Percentiles rank a stretch among this genome's conserved stretches.
Evolutionary conservation across 2,113 vertebrate genomes (phyloP).

Genomic region (Saguinus imperator): DNA sequence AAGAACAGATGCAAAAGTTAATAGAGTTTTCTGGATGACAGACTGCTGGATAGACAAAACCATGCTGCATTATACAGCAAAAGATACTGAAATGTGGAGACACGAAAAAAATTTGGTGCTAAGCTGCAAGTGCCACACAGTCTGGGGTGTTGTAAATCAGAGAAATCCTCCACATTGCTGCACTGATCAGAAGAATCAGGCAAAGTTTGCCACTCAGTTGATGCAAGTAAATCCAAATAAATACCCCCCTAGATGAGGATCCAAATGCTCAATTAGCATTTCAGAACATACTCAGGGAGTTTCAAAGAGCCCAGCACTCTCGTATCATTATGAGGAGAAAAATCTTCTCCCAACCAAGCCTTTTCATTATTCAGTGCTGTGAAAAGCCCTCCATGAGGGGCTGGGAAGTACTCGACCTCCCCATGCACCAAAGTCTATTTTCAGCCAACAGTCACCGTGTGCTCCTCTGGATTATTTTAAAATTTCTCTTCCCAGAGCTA

Average conservation of each 20-base stretch:
- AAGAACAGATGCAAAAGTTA: conserved; percentile 46
- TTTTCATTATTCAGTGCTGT: conserved; percentile 53
- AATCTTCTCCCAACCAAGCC: conserved; percentile 44
- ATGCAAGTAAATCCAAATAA: background rate
- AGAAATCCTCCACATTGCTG: background rate
- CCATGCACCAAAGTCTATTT: conserved; percentile 37
- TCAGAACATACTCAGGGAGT: conserved; percentile 51
- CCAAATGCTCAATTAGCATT: conserved; percentile 66
- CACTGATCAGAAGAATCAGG: background rate
- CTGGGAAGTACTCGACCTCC: conserved; percentile 44
- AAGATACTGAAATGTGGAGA: background rate
- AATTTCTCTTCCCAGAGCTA: conserved; percentile 51
- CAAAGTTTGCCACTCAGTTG: conserved; percentile 22
- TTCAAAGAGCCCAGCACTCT: conserved; percentile 57
- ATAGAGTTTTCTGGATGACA: conserved; percentile 56
- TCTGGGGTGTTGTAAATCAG: background rate
- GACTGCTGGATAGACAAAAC: conserved; percentile 4
- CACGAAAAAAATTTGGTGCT: background rate
- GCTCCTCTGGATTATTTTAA: conserved; percentile 62
- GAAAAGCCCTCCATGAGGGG: conserved; percentile 47
- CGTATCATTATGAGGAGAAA: conserved; percentile 54
- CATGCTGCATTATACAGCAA: background rate
- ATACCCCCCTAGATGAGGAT: conserved; percentile 13
- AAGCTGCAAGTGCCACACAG: background rate
- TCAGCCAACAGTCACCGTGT: conserved; percentile 34